Evolutionary conservation across 2,113 vertebrate species (phyloP).

Genomic region (Kryptolebias marmoratus): DNA sequence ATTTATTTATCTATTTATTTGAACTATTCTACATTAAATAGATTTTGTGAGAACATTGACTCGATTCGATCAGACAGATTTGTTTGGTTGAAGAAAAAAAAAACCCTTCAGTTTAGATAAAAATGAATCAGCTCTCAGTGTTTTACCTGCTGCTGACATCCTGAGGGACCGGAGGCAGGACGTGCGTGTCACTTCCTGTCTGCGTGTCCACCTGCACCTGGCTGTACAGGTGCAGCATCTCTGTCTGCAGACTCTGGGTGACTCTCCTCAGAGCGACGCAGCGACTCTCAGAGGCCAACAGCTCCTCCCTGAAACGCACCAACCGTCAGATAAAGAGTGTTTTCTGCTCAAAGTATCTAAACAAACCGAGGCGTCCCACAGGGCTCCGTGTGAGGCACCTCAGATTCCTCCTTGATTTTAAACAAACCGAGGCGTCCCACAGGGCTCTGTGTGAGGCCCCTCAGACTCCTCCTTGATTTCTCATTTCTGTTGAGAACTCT

Average conservation of each 20-base stretch:
- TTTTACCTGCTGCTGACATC: slow-evolving; percentile 13
- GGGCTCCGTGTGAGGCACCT: background rate
- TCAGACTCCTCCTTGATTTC: background rate
- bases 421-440: background rate
- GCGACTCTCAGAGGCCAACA: slow-evolving; percentile 87
- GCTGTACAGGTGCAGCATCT: slow-evolving; percentile 91
- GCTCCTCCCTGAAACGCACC: slow-evolving; percentile 77
- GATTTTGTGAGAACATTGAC: too few species aligned
- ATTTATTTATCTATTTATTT: too few species aligned
- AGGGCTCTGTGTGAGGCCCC: background rate
- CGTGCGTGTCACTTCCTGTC: slow-evolving; percentile 12
- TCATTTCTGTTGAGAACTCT: background rate
- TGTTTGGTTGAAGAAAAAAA: too few species aligned
- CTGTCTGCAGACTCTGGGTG: slow-evolving; percentile 85
- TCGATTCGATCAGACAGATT: too few species aligned
- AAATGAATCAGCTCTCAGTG: too few species aligned
- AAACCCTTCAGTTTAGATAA: too few species aligned
- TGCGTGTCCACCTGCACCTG: slow-evolving; percentile 81
- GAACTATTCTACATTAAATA: too few species aligned
- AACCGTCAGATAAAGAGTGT: background rate
- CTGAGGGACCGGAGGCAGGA: slow-evolving; percentile 7
- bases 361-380: background rate
- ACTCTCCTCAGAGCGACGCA: slow-evolving; percentile 87
- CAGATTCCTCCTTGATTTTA: background rate
- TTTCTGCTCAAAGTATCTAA: background rate